Evolutionary conservation across 2,797 vertebrate genomes (phyloP), one percentile per base, ranked within the genome.

Genomic region (Typhlichthys eigenmanni): DNA sequence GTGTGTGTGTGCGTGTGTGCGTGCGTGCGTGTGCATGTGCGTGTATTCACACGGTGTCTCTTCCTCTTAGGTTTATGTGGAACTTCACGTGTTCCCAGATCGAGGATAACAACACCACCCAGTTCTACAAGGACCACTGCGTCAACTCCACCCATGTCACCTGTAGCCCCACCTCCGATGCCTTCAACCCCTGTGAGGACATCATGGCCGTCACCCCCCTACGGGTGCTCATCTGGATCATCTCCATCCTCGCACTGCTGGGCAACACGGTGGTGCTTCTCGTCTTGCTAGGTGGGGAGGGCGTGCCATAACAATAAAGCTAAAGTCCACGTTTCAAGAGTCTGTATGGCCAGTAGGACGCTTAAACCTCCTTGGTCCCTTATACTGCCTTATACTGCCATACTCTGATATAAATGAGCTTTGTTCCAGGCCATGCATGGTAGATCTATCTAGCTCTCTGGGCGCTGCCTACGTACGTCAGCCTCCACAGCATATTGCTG

Each of bases 151-250:
- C 90, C 48, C 83, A 88, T 0, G 85, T 97, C 60, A 82, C 60
- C 74, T 99, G 97, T 80, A 95, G 85, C 60, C 96, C 97, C 1
- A 85, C 75, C 51, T 93, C 93, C 0, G 95, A 99, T 45, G 93
- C 84, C 9, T 98, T 99, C 58, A 99, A 98, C 82, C 98, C 96
- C 0, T 99, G 97, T 51, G 97, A 96, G 89, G 96, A 98, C 78
- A 97, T 99, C 78, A 98, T 98, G 96, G 91, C 92, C 2, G 67
- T 90, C 52, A 78, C 85, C 32, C 64, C 89, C 55, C 92, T 98
- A 38, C 88, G 96, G 45, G 85, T 96, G 69, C 87, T 98, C 38
- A 98, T 98, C 87, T 99, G 97, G 97, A 87, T 96, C 71, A 96
- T 99, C 76, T 96, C 87, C 61, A 87, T 96, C 69, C 85, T 98